phyloP scores from a whole-genome alignment of 2,797 vertebrate genomes.

The Steatocranus sp. region DNA sequence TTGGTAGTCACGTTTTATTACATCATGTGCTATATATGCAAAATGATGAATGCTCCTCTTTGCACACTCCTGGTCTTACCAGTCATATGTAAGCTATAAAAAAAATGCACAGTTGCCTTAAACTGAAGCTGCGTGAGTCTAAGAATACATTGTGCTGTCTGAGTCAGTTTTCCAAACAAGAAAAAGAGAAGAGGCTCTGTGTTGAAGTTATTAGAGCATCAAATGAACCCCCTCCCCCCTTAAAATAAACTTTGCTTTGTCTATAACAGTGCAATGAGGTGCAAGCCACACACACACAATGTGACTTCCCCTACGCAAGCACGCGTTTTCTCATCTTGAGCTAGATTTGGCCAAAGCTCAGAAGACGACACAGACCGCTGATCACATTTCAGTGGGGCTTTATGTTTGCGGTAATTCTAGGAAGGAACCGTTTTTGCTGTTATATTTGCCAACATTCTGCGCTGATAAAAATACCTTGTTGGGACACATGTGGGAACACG shows the following conservation, averaged over 20 bases:
- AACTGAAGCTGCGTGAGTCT: constrained; percentile 15
- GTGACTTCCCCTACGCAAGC: constrained; percentile 23
- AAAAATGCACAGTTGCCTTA: constrained; percentile 14
- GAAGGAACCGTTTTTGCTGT: constrained; percentile 44
- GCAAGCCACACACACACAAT: background rate
- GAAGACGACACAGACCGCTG: constrained; percentile 7
- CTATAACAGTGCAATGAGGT: background rate
- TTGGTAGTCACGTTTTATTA: background rate
- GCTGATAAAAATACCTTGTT: constrained; percentile 67
- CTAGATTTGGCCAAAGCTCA: background rate
- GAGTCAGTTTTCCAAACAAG: constrained; percentile 44
- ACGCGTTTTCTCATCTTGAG: constrained; percentile 17
- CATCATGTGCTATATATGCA: background rate
- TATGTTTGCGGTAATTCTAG: constrained; percentile 67
- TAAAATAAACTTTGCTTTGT: constrained; percentile 40
- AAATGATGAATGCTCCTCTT: background rate
- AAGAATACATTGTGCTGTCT: constrained; percentile 46
- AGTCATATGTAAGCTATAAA: background rate
- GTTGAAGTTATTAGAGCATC: constrained; percentile 35
- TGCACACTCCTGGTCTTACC: background rate
- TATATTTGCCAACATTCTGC: constrained; percentile 56
- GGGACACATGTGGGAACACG: constrained; percentile 54
- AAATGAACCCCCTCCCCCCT: constrained; percentile 11
- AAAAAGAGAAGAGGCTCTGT: constrained; percentile 15
- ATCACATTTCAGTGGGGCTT: constrained; percentile 49